Evolutionary conservation across 2,113 vertebrate genomes (phyloP).

Genomic region (Xiphophorus maculatus): DNA sequence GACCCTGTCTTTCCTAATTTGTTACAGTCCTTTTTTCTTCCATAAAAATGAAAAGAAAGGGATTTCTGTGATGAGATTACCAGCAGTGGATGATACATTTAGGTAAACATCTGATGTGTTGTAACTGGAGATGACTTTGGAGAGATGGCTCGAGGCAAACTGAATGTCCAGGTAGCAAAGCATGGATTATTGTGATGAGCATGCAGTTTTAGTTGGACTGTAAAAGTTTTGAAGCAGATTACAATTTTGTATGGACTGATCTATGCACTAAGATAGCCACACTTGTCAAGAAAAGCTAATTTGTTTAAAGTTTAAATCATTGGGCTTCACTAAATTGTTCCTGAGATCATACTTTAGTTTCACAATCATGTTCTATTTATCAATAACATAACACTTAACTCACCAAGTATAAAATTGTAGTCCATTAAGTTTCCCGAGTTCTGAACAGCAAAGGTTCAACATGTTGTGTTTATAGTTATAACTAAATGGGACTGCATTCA

Average conservation of each 20-base stretch:
- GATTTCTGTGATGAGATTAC: slow-evolving; percentile 66
- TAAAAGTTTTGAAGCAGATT: neutral
- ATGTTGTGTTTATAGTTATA: neutral
- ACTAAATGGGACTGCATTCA: neutral
- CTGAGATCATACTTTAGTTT: neutral
- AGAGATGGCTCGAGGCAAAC: slow-evolving; percentile 16
- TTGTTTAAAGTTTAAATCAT: neutral
- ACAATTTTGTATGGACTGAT: too few relatives aligned
- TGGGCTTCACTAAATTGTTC: neutral
- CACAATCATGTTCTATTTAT: neutral
- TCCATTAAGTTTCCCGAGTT: neutral
- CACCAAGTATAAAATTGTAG: too few relatives aligned
- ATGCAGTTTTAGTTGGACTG: neutral
- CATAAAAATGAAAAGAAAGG: slow-evolving; percentile 45
- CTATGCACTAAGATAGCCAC: neutral
- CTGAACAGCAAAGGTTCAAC: too few relatives aligned
- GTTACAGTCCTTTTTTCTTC: slow-evolving; percentile 18
- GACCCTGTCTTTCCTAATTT: slow-evolving; percentile 11
- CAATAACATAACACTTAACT: neutral
- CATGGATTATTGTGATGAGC: neutral
- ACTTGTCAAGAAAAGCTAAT: neutral
- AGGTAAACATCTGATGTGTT: slow-evolving; percentile 45
- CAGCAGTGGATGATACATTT: slow-evolving; percentile 30
- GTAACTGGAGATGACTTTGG: slow-evolving; percentile 22
- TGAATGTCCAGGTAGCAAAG: slow-evolving; percentile 16